A percentile compares a stretch with the other conserved stretches of the same genome.
phyloP scores from a whole-genome alignment of 2,888 invertebrate species.

The Spialia ferax region DNA sequence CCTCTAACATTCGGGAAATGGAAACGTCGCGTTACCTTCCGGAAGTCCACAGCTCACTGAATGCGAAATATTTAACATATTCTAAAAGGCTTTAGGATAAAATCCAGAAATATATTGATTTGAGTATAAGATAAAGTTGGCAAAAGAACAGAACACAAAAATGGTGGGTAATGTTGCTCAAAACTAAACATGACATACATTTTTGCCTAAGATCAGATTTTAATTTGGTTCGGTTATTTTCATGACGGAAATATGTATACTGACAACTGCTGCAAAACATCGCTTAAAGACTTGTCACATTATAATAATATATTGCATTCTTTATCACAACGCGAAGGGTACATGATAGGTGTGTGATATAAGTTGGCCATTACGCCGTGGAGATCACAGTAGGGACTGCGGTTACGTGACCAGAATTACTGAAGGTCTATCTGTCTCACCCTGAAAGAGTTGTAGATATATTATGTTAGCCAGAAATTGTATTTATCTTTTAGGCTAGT shows the following conservation, averaged over 20 bases:
- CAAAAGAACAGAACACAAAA: too few relatives aligned
- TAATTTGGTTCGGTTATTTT: background rate
- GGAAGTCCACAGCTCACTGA: constrained; percentile 23
- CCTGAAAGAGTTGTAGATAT: background rate
- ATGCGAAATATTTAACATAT: constrained; percentile 12
- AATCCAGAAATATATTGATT: too few relatives aligned
- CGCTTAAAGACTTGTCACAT: background rate
- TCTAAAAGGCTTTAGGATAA: background rate
- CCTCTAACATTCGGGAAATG: constrained; percentile 73
- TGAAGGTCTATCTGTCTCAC: background rate
- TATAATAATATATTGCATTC: constrained; percentile 1
- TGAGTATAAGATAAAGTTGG: too few relatives aligned
- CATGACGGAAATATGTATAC: background rate
- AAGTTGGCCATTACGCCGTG: constrained; percentile 26
- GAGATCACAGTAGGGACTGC: constrained; percentile 31
- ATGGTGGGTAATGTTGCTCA: too few relatives aligned
- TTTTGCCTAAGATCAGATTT: background rate
- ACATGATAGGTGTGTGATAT: constrained; percentile 23
- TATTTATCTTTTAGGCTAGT: background rate
- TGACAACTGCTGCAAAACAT: background rate
- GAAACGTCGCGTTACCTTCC: constrained; percentile 62
- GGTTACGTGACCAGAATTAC: constrained; percentile 30
- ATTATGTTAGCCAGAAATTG: background rate
- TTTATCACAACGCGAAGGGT: constrained; percentile 28
- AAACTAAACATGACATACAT: too few relatives aligned